A percentile compares a stretch with the other conserved stretches of the same genome.
phyloP scores from a whole-genome alignment of 1,140 invertebrate species.

The Scylla paramamosain region DNA sequence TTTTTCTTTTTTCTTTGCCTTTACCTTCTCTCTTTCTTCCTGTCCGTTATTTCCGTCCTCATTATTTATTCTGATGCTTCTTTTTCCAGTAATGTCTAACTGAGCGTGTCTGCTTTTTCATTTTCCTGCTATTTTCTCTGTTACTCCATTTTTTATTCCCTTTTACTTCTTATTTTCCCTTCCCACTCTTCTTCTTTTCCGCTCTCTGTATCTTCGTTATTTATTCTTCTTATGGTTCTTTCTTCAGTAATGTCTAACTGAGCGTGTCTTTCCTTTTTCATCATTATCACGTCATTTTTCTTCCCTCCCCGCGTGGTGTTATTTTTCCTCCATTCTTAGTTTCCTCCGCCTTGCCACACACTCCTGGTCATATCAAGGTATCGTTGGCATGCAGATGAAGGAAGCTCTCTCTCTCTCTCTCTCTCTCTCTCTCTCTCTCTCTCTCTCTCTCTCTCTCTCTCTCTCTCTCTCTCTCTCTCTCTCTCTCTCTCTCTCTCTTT shows the following conservation, averaged over 20 bases:
- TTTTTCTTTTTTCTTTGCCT: no score
- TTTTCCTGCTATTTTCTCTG: background rate
- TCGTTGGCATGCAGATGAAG: background rate
- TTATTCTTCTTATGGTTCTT: background rate
- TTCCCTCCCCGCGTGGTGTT: background rate
- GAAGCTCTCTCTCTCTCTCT: constrained; percentile 18
- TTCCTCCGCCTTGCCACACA: background rate
- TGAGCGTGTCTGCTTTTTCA: no score
- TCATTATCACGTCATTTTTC: constrained; percentile 1
- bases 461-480: constrained; percentile 25
- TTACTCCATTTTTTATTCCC: no score
- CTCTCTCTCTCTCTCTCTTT: background rate
- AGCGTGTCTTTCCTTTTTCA: background rate
- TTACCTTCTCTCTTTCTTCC: background rate
- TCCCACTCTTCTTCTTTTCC: background rate
- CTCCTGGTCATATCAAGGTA: background rate
- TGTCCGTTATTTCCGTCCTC: no score
- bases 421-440: constrained; percentile 34
- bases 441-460: constrained; percentile 40
- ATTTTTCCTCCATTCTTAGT: background rate
- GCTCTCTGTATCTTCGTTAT: background rate
- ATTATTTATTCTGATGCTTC: no score
- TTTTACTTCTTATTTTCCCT: no score
- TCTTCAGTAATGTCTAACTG: background rate
- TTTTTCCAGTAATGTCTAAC: no score